Conservation (phyloP, 2,113 vertebrate genomes). For the Pycnonotus jocosus region DNA sequence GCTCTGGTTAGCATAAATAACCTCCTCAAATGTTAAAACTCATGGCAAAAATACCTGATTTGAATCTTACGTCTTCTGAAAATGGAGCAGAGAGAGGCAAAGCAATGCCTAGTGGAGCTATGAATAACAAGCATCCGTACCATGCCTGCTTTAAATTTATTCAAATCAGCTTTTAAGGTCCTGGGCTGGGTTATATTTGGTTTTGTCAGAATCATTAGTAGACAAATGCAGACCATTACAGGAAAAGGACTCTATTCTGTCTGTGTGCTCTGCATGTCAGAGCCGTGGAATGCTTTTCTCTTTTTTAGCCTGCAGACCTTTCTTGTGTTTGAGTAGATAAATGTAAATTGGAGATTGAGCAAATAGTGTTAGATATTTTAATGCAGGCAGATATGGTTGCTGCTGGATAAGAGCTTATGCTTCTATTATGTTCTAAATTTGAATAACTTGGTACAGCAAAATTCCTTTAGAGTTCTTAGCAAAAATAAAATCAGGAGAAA, state of each 20-base stretch:
- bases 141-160: slow-evolving; percentile 41
- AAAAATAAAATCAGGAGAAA: slow-evolving; percentile 38
- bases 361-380: slow-evolving; percentile 67
- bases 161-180: slow-evolving; percentile 50
- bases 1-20: neutral
- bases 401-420: slow-evolving; percentile 55
- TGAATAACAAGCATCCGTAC: slow-evolving; percentile 33
- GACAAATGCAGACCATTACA: slow-evolving; percentile 60
- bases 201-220: slow-evolving; percentile 64
- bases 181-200: slow-evolving; percentile 45
- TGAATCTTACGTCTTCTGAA: slow-evolving; percentile 16
- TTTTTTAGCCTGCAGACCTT: slow-evolving; percentile 55
- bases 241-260: slow-evolving; percentile 30
- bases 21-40: neutral
- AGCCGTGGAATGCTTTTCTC: slow-evolving; percentile 11
- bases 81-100: neutral
- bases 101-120: neutral
- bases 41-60: neutral
- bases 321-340: slow-evolving; percentile 67
- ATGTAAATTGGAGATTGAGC: slow-evolving; percentile 67
- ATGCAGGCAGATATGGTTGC: slow-evolving; percentile 49
- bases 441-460: slow-evolving; percentile 40
- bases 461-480: slow-evolving; percentile 8
- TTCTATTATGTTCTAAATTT: slow-evolving; percentile 64
- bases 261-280: slow-evolving; percentile 22